Evolutionary conservation across 2,888 invertebrate species (phyloP).

Genomic region (Parochlus steinenii): DNA sequence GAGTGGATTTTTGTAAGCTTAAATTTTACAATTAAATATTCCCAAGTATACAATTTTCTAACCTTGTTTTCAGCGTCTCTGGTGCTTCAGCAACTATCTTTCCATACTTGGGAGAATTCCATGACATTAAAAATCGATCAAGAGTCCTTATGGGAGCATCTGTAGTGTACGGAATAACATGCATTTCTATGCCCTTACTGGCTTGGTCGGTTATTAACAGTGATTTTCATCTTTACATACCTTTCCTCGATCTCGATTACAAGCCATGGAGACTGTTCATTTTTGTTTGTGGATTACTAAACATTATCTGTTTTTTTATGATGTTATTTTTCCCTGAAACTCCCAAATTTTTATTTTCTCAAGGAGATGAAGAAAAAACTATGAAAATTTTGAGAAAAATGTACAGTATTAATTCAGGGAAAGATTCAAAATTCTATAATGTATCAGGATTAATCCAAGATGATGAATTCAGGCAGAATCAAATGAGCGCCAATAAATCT

Average conservation of each 20-base stretch:
- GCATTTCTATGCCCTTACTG: slow-evolving; percentile 23
- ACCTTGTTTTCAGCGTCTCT: slow-evolving; percentile 20
- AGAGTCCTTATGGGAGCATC: slow-evolving; percentile 27
- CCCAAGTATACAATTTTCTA: background rate
- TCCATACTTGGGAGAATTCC: slow-evolving; percentile 36
- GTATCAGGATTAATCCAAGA: slow-evolving; percentile 5
- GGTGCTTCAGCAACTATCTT: slow-evolving; percentile 35
- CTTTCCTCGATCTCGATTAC: slow-evolving; percentile 20
- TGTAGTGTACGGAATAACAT: slow-evolving; percentile 24
- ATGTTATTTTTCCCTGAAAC: slow-evolving; percentile 25
- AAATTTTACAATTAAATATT: slow-evolving; percentile 1
- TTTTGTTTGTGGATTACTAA: slow-evolving; percentile 23
- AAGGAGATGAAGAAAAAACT: slow-evolving; percentile 20
- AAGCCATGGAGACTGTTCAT: slow-evolving; percentile 27
- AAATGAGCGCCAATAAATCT: slow-evolving; percentile 12
- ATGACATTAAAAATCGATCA: slow-evolving; percentile 30
- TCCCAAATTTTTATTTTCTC: slow-evolving; percentile 23
- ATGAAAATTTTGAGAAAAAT: slow-evolving; percentile 20
- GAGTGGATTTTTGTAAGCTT: slow-evolving; percentile 35
- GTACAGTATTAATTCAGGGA: slow-evolving; percentile 20
- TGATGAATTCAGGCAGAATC: slow-evolving; percentile 13
- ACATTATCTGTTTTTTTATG: slow-evolving; percentile 21
- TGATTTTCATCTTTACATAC: slow-evolving; percentile 21
- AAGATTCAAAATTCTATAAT: background rate
- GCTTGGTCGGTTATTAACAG: slow-evolving; percentile 25